Evolutionary conservation across 2,888 invertebrate species (phyloP).

Genomic region (Aphidius colemani): DNA sequence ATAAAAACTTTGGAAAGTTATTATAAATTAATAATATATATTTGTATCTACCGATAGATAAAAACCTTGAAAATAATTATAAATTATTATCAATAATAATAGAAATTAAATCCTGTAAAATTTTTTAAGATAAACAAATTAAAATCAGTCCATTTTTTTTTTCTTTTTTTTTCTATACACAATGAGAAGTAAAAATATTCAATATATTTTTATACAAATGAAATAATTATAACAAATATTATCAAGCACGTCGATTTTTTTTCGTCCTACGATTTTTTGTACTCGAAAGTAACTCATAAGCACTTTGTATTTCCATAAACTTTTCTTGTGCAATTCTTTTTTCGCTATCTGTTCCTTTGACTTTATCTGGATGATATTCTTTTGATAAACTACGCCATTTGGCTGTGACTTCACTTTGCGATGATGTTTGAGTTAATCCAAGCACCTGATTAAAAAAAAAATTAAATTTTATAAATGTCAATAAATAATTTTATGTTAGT

Average conservation of each 20-base stretch:
- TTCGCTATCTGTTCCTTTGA: constrained; percentile 71
- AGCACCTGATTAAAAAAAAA: constrained; percentile 65
- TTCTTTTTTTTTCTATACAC: not conserved
- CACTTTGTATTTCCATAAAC: constrained; percentile 92
- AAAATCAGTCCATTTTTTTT: too few species aligned
- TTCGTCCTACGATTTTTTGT: constrained; percentile 77
- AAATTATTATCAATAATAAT: too few species aligned
- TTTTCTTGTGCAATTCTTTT: constrained; percentile 77
- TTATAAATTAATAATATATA: too few species aligned
- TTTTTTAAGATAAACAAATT: too few species aligned
- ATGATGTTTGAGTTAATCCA: constrained; percentile 76
- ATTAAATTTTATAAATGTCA: constrained; percentile 7
- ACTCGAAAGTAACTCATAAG: constrained; percentile 86
- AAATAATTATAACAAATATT: constrained; percentile 9
- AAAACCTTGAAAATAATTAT: too few species aligned
- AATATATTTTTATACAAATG: constrained; percentile 22
- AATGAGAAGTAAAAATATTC: not conserved
- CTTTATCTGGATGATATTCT: constrained; percentile 91
- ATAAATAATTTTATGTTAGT: too few species aligned
- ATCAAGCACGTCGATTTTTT: constrained; percentile 71
- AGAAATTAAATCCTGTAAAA: too few species aligned
- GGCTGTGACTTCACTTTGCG: constrained; percentile 83
- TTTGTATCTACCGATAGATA: too few species aligned
- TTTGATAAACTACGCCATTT: constrained; percentile 82
- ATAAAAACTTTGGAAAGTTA: too few species aligned